These are phyloP conservation scores for Thalassoma bifasciatum DNA, from an alignment of 2,113 vertebrate species.

Conservation along the genomic window DNA sequence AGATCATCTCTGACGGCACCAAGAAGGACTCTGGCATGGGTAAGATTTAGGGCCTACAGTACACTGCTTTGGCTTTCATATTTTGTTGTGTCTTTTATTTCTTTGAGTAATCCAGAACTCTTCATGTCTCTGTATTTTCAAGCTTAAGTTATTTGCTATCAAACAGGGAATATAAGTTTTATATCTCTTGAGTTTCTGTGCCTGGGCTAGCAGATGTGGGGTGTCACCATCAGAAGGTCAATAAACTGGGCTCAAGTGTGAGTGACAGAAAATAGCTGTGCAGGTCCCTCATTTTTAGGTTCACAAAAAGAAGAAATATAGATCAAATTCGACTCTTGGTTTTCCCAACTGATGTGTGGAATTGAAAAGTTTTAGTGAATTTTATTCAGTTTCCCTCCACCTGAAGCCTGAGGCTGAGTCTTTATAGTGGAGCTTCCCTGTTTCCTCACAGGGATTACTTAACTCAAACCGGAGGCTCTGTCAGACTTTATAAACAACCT, in stretches of 20 bases:
- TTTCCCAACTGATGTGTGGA: background rate
- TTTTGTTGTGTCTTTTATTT: no score
- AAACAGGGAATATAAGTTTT: no score
- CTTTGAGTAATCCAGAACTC: no score
- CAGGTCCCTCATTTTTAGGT: no score
- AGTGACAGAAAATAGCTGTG: no score
- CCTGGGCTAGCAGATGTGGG: no score
- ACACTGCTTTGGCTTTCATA: no score
- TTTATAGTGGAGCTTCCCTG: background rate
- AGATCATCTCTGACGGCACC: conserved; percentile 98
- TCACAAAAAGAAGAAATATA: background rate
- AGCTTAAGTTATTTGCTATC: no score
- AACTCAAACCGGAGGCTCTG: background rate
- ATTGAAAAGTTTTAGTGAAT: background rate
- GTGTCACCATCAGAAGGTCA: no score
- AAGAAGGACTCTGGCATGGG: conserved; percentile 99
- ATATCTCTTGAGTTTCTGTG: no score
- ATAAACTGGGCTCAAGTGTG: no score
- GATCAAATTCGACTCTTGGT: background rate
- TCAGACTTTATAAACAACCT: background rate
- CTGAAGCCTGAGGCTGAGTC: background rate
- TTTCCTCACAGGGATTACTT: background rate
- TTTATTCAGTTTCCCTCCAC: background rate
- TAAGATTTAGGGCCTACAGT: conserved; percentile 59
- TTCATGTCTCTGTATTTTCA: background rate